phyloP scores from a whole-genome alignment of 2,113 vertebrate genomes.

The Pseudopipra pipra region DNA sequence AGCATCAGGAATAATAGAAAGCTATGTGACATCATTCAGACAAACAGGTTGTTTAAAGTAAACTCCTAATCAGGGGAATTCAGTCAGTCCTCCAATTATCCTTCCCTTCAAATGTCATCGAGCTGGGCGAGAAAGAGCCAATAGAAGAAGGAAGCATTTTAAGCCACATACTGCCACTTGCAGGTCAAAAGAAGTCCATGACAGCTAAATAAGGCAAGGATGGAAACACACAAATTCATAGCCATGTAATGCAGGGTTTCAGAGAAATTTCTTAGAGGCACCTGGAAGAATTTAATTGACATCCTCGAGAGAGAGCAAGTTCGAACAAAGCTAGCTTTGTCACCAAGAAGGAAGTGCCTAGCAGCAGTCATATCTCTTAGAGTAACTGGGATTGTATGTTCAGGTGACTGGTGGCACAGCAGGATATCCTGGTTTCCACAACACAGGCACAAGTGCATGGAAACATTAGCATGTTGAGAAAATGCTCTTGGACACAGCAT shows the following conservation, averaged over 20 bases:
- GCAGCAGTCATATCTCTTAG: not conserved
- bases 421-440: not conserved
- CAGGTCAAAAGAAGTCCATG: conserved; percentile 36
- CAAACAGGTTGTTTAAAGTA: not conserved
- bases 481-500: not conserved
- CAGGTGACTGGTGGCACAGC: not conserved
- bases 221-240: not conserved
- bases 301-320: not conserved
- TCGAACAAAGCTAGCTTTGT: not conserved
- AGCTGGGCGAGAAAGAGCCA: not conserved
- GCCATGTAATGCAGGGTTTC: not conserved
- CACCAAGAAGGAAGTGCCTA: not conserved
- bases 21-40: not conserved
- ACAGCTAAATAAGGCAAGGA: not conserved
- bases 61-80: not conserved
- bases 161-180: conserved; percentile 62
- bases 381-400: fast-evolving
- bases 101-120: not conserved
- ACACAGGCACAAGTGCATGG: fast-evolving
- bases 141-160: not conserved
- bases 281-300: not conserved
- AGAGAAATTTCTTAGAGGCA: not conserved
- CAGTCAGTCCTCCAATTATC: not conserved
- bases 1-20: not conserved
- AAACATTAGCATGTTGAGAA: not conserved